Evolutionary conservation across 2,113 vertebrate genomes (phyloP).

Genomic region (Scytalopus superciliaris): DNA sequence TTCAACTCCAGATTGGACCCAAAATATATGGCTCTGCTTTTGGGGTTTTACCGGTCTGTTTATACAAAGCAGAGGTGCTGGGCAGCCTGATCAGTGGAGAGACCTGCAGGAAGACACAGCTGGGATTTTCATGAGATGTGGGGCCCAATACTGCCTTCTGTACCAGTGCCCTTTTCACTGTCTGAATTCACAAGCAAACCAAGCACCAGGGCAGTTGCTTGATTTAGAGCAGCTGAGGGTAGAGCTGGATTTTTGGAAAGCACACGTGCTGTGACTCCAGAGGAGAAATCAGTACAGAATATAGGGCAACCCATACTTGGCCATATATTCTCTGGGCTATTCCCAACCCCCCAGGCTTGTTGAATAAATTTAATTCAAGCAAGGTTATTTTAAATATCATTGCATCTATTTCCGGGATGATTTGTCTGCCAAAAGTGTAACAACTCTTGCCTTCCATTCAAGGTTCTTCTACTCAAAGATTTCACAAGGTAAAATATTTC

Average conservation of each 20-base stretch:
- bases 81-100: background rate
- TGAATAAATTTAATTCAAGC: background rate
- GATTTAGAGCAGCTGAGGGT: conserved; percentile 20
- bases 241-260: background rate
- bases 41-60: background rate
- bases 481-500: background rate
- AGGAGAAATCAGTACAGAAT: background rate
- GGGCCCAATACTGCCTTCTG: background rate
- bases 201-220: background rate
- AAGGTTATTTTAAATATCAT: conserved; percentile 4
- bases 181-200: background rate
- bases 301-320: background rate
- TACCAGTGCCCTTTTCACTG: background rate
- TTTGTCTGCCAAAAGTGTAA: background rate
- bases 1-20: background rate
- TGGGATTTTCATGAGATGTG: background rate
- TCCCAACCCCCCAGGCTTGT: background rate
- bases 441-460: background rate
- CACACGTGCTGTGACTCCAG: background rate
- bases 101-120: background rate
- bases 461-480: background rate
- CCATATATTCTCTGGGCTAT: background rate
- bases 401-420: background rate
- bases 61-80: background rate
- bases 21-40: background rate